Percentiles rank a stretch among this genome's conserved stretches.
Evolutionary conservation across 2,888 invertebrate genomes (phyloP).

Genomic region (Epinotia ramella): DNA sequence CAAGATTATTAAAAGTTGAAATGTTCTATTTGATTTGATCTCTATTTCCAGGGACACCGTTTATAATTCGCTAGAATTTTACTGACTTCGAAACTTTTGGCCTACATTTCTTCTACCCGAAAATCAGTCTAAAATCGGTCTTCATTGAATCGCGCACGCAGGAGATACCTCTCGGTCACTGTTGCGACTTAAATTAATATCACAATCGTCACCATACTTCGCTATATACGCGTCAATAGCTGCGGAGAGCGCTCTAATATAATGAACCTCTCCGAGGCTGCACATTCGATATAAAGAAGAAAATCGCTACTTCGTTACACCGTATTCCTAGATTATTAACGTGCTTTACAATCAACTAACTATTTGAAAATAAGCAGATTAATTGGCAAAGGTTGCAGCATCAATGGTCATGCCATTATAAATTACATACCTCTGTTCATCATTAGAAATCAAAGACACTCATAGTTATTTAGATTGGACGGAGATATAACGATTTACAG

Average conservation of each 20-base stretch:
- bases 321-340: slow-evolving; percentile 10
- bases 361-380: slow-evolving; percentile 25
- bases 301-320: slow-evolving; percentile 8
- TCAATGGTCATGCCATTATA: slow-evolving; percentile 15
- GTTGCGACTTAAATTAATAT: slow-evolving; percentile 80
- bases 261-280: slow-evolving; percentile 4
- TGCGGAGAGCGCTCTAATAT: slow-evolving; percentile 46
- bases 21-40: not conserved
- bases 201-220: slow-evolving; percentile 74
- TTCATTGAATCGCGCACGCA: slow-evolving; percentile 71
- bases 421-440: slow-evolving; percentile 47
- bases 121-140: slow-evolving; percentile 82
- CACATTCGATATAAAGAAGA: slow-evolving; percentile 2
- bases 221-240: slow-evolving; percentile 47
- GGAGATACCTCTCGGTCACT: slow-evolving; percentile 61
- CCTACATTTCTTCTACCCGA: slow-evolving; percentile 81
- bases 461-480: slow-evolving; percentile 68
- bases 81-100: slow-evolving; percentile 79
- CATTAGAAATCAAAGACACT: slow-evolving; percentile 61
- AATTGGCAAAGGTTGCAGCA: slow-evolving; percentile 33
- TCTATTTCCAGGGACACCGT: not conserved
- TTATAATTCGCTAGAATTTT: slow-evolving; percentile 57
- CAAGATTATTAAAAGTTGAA: not conserved
- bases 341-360: slow-evolving; percentile 13
- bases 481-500: slow-evolving; percentile 73